Evolutionary conservation across 2,113 vertebrate genomes (phyloP), one percentile per base, ranked within the genome.

Genomic region (Thinocorus orbignyianus): DNA sequence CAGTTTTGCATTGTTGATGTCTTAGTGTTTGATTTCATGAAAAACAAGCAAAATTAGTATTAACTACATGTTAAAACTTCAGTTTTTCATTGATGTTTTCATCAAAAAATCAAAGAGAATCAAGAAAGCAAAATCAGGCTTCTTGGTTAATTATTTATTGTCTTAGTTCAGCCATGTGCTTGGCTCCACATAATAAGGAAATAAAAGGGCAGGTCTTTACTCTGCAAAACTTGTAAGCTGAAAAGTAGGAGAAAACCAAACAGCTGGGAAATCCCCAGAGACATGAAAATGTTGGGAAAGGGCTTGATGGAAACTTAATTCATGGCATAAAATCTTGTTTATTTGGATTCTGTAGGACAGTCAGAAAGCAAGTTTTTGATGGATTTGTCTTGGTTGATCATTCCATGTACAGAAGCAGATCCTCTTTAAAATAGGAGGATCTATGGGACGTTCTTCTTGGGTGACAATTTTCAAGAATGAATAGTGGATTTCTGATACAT

Each of bases 241-340:
- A 73, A 88, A 79, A 77, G 33, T 62, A 81, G 17, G 35, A 83
- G 88, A 88, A 95, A 86, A 94, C 28, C 37, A 86, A 92, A 76
- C 72, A 96, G 52, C 61, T 94, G 73, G 44, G 31, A 79, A 76
- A 30, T 79, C 57, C 26, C 52, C 19, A 61, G 41, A 74, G 86
- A 64, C 16, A 64, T 28, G 48, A 81, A 78, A 69, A 72, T 79
- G 17, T 64, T 89, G 79, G 61, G 69, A 84, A 95, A 91, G 48
- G 28, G 5, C 73, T 94, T 79, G 26, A 60, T 57, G 86, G 80
- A 81, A 92, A 46, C 11, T 35, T 80, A 72, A 92, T 84, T 90
- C 17, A 31, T 93, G n/a, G 18, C 64, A 31, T 86, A 76, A 88
- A 89, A 52, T 55, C 81, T 78, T 68, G 30, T 37, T 73, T 70